Evolutionary conservation across 2,113 vertebrate species (phyloP), one percentile per base, ranked within the genome.

Genomic region (Abramis brama): DNA sequence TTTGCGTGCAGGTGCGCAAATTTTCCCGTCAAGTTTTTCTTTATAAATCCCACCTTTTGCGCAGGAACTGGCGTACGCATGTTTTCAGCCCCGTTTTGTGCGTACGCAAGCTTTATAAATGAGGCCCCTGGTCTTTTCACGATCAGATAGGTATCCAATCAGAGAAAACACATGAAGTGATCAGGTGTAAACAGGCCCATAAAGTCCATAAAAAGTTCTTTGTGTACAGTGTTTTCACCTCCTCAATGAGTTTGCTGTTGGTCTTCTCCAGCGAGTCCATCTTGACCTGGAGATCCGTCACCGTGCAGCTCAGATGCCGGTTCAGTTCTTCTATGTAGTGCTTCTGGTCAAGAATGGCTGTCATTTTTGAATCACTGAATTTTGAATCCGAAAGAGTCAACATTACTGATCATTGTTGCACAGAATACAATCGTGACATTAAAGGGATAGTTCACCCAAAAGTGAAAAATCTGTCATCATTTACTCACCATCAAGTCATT

Each of bases 311-410:
- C 25, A 99, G 93, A 86, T 98, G 96, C 27, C 98, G 95, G 90
- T 99, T 99, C 62, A 99, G 93, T 87, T 99, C 98, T 92, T 99
- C 98, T 10, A 99, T 97, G 45, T 99, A 99, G 93, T 99, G 98
- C 91, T 99, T 99, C 92, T 99, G 98, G 92, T 99, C 98, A 70
- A 99, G 95, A 86, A 99, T 97, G 90, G 96, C 96, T 2, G 97
- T 98, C 91, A 99, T 97, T 89, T 97, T 97, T 81, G 93, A 86
- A 47, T 97, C 96, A 88, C 98, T 96, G 64, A n/a, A n/a, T n/a
- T n/a, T n/a, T n/a, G 45, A 21, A 36, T 12, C 27, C 9, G 9
- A 47, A 80, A 66, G 27, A 19, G 59, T 7, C 79, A 1, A 33
- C 8, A 68, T 73, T 23, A 50, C 11, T 2, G 13, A 79, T 57